A percentile compares a stretch with the other conserved stretches of the same genome.
phyloP scores from a whole-genome alignment of 2,888 invertebrate species.

The Scaptomyza reducta region DNA sequence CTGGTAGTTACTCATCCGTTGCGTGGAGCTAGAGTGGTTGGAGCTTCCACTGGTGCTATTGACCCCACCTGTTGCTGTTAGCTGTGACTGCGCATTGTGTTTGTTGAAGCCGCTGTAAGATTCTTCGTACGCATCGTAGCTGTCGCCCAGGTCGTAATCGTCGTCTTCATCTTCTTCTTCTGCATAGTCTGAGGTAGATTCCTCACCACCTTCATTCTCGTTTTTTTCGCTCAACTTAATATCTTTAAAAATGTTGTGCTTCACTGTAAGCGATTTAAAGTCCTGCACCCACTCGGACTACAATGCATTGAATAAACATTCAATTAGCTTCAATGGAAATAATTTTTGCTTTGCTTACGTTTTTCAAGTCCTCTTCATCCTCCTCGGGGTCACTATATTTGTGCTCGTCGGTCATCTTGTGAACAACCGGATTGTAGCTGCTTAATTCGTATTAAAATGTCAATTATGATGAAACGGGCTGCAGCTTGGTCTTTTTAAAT shows the following conservation, averaged over 20 bases:
- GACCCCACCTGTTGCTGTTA: conserved; percentile 42
- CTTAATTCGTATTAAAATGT: neutral
- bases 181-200: conserved; percentile 42
- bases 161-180: conserved; percentile 70
- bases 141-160: conserved; percentile 61
- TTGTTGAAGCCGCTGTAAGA: conserved; percentile 82
- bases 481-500: conserved; percentile 1
- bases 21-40: conserved; percentile 70
- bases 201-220: conserved; percentile 25
- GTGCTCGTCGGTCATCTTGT: conserved; percentile 66
- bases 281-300: conserved; percentile 67
- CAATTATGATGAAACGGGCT: neutral
- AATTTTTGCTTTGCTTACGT: conserved; percentile 28
- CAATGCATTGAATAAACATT: conserved; percentile 12
- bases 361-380: conserved; percentile 63
- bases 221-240: conserved; percentile 50
- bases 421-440: neutral
- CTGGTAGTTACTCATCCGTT: conserved; percentile 89
- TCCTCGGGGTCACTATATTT: conserved; percentile 84
- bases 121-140: conserved; percentile 80
- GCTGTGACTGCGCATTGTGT: conserved; percentile 68
- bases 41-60: conserved; percentile 9
- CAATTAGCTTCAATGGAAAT: conserved; percentile 1
- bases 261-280: conserved; percentile 75
- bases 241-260: conserved; percentile 74